Conservation (phyloP, 2,797 vertebrate species). For the Lepus townsendii region DNA sequence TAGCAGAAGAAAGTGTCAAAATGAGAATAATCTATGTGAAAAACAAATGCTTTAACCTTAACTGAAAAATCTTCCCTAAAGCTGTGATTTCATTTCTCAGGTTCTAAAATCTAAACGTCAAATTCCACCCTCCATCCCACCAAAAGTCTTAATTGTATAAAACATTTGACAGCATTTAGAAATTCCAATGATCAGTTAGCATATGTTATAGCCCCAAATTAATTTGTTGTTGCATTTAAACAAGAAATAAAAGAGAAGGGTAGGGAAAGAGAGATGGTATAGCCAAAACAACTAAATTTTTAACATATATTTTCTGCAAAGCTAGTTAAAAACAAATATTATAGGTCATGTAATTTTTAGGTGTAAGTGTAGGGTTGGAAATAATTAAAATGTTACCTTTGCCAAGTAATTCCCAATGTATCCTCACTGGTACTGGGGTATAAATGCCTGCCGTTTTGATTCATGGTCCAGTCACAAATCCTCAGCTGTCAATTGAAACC, state of each 20-base stretch:
- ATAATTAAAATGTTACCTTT: slow-evolving; percentile 99
- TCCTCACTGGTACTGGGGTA: slow-evolving; percentile 99
- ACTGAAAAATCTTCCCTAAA: slow-evolving; percentile 64
- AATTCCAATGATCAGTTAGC: slow-evolving; percentile 75
- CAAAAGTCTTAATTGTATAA: slow-evolving; percentile 68
- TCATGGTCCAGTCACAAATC: slow-evolving; percentile 99
- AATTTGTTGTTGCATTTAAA: slow-evolving; percentile 71
- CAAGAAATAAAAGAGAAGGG: slow-evolving; percentile 60
- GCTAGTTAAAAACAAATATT: slow-evolving; percentile 87
- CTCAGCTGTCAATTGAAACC: slow-evolving; percentile 99
- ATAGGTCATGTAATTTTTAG: slow-evolving; percentile 88
- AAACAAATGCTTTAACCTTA: slow-evolving; percentile 39
- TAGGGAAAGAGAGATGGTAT: slow-evolving; percentile 57
- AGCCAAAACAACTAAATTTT: slow-evolving; percentile 84
- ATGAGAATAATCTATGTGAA: slow-evolving; percentile 48
- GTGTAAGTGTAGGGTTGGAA: slow-evolving; percentile 93
- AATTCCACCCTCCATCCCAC: not conserved
- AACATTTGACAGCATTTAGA: slow-evolving; percentile 73
- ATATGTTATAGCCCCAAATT: slow-evolving; percentile 61
- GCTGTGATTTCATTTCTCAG: slow-evolving; percentile 70
- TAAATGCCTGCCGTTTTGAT: slow-evolving; percentile 99
- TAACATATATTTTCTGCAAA: slow-evolving; percentile 83
- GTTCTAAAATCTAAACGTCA: slow-evolving; percentile 65
- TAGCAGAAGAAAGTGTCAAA: slow-evolving; percentile 50
- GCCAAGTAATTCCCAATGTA: slow-evolving; percentile 99